phyloP scores from a whole-genome alignment of 2,113 vertebrate genomes.

The Grantiella picta region DNA sequence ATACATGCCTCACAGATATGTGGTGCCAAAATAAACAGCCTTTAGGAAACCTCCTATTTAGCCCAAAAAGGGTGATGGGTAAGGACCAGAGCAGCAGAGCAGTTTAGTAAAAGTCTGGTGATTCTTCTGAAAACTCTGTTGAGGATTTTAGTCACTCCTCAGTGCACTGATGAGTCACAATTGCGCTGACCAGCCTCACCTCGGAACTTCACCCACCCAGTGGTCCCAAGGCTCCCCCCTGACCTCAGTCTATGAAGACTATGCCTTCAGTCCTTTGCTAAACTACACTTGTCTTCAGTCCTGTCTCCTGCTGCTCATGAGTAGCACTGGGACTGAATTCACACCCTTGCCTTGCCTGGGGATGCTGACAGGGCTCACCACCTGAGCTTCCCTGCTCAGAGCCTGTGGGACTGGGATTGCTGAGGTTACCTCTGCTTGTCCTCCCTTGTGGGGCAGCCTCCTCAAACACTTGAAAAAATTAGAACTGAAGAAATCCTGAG shows the following conservation, averaged over 20 bases:
- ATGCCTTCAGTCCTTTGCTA: neutral
- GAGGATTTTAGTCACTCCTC: neutral
- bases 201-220: rapidly evolving
- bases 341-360: neutral
- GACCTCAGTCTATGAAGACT: neutral
- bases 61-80: neutral
- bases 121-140: neutral
- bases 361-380: neutral
- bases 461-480: neutral
- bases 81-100: neutral
- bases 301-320: neutral
- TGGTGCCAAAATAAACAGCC: neutral
- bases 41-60: neutral
- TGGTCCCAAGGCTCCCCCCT: neutral
- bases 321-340: neutral
- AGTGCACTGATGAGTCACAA: neutral
- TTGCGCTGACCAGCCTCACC: neutral
- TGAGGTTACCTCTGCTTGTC: neutral
- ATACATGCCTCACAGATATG: neutral
- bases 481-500: neutral
- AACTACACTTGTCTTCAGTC: neutral
- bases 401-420: neutral
- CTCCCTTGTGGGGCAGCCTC: neutral
- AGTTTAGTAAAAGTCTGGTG: neutral
- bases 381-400: neutral